Evolutionary conservation across 2,888 invertebrate species (phyloP).

Genomic region (Hirtodrosophila alboralis): DNA sequence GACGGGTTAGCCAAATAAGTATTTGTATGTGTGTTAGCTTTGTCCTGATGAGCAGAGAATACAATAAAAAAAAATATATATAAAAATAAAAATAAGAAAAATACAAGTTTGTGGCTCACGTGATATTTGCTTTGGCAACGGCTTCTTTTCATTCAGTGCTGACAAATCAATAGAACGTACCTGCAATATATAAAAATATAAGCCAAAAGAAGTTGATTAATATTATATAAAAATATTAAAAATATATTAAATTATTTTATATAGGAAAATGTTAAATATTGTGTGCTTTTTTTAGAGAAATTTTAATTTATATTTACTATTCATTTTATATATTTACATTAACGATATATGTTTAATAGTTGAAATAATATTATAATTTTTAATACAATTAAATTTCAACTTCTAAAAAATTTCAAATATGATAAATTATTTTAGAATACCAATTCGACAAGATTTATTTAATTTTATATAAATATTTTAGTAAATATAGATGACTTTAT

Average conservation of each 20-base stretch:
- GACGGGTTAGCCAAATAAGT: constrained; percentile 24
- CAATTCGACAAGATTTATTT: no score
- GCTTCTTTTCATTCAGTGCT: constrained; percentile 39
- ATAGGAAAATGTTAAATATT: no score
- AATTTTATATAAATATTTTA: no score
- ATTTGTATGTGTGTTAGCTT: constrained; percentile 30
- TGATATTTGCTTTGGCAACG: constrained; percentile 70
- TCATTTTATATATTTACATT: no score
- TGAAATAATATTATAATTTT: no score
- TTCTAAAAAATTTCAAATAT: no score
- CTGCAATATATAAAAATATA: constrained; percentile 49
- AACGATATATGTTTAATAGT: no score
- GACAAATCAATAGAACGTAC: constrained; percentile 60
- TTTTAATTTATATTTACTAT: no score
- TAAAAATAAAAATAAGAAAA: constrained; percentile 10
- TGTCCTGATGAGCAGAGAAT: constrained; percentile 33
- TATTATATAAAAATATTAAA: not conserved
- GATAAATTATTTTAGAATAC: no score
- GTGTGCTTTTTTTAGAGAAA: no score
- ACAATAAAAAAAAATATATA: constrained; percentile 8
- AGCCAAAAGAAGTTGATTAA: not conserved
- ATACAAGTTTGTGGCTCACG: constrained; percentile 57
- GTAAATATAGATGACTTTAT: no score
- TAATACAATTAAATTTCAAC: no score
- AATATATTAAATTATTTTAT: not conserved